Base-by-base conservation (phyloP, 2,888 invertebrate genomes). In the Meliscaeva auricollis region DNA sequence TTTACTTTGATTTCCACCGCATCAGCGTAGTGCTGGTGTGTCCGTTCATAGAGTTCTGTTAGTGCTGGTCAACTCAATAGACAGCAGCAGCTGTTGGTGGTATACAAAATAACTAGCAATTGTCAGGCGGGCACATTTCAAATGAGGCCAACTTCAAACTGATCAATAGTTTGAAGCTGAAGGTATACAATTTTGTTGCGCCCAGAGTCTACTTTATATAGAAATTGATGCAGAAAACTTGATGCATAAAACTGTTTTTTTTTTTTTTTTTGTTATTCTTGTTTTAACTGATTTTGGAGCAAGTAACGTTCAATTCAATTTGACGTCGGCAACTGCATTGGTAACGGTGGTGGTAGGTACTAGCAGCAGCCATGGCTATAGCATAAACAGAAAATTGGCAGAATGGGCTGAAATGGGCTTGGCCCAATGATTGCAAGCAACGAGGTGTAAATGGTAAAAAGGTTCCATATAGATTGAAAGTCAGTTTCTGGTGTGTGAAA, bases 391-490 rank as follows among this genome's bases (percentile, higher is more conserved):
- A 69, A 76, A 72, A 72, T 58, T 32, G 17, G 73, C 70, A 52
- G 62, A 79, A 75, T 75, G 54, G 56, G 50, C 83, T 74, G 78
- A 75, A 75, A 84, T 85, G 81, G 84, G 84, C 84, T 85, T 80
- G 84, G 84, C 72, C 41, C 32, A 44, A 35, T 75, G 80, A 76
- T 75, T 75, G 80, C 44, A 76, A 48, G 84, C 80, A 80, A 60
- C 62, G 84, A 85, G 84, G 84, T 85, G 84, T 76, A 85, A 80
- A 80, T 85, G 58, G 80, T 76, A 76, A 76, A 68, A 38, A 84
- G 58, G 79, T 72, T 60, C 75, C 35, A 80, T 48, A 76, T 41
- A 64, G 60, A 70, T 70, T 22, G 44, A 66, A 66, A 79, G 41
- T 38, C 54, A 35, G 64, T 60, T 50, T 56, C 15, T 66, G 74